A percentile compares a stretch with the other conserved stretches of the same genome.
Conservation (phyloP, 2,113 vertebrate species). For the Pachycephala philippinensis region DNA sequence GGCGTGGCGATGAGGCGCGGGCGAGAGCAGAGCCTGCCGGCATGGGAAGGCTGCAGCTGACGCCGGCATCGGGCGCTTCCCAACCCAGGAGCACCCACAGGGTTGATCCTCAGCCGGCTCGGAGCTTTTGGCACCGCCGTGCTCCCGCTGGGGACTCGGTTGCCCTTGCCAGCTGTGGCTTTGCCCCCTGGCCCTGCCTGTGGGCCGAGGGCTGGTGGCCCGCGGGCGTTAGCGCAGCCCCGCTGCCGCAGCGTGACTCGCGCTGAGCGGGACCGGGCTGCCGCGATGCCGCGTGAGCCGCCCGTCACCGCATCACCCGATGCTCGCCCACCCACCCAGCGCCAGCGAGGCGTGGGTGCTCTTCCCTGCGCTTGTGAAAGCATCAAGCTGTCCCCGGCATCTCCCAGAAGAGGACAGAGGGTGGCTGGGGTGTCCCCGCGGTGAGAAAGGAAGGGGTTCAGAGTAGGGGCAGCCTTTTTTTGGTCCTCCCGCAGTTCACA, state of each 20-base stretch:
- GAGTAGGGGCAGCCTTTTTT: background rate
- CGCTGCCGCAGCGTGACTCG: slow-evolving; percentile 39
- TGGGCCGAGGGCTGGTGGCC: background rate
- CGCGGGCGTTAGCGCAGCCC: background rate
- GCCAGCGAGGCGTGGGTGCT: background rate
- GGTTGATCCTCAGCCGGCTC: background rate
- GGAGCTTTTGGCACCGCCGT: fast-evolving
- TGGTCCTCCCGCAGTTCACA: background rate
- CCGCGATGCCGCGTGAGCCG: slow-evolving; percentile 44
- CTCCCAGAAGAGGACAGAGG: background rate
- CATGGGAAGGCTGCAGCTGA: background rate
- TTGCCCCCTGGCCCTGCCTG: background rate
- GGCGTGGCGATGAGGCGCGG: fast-evolving
- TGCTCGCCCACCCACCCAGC: slow-evolving; percentile 36
- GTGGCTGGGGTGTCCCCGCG: background rate
- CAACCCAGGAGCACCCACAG: background rate
- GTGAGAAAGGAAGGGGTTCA: background rate
- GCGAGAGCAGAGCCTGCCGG: background rate
- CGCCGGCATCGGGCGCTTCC: background rate
- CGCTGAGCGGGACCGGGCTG: background rate
- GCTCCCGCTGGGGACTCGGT: fast-evolving
- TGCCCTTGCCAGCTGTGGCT: too few species aligned
- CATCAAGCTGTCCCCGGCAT: background rate
- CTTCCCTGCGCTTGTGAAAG: background rate
- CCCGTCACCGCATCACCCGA: slow-evolving; percentile 41